A percentile compares a stretch with the other conserved stretches of the same genome.
Evolutionary conservation across 2,888 invertebrate species (phyloP).

Genomic region (Yponomeuta malinellus): DNA sequence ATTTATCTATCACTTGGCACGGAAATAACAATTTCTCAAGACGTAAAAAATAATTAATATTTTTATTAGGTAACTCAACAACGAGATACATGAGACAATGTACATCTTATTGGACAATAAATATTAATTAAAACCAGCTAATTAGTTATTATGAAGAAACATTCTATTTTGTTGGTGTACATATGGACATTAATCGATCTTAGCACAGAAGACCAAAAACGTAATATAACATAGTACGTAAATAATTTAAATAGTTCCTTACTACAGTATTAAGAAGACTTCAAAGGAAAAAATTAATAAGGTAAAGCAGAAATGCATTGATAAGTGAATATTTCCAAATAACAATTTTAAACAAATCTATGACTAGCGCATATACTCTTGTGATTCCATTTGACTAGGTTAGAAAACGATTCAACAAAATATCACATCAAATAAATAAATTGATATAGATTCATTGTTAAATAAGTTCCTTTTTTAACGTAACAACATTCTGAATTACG

Average conservation of each 20-base stretch:
- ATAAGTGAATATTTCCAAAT: conserved; percentile 29
- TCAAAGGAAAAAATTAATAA: conserved; percentile 19
- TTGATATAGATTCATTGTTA: conserved; percentile 22
- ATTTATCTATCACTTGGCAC: no score
- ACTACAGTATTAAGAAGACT: conserved; percentile 1
- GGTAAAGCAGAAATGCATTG: conserved; percentile 48
- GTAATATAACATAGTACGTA: conserved; percentile 50
- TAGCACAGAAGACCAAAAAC: conserved; percentile 38
- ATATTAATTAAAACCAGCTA: conserved; percentile 5
- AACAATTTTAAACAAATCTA: conserved; percentile 26
- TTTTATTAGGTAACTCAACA: conserved; percentile 72
- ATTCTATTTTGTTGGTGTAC: conserved; percentile 34
- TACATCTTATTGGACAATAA: conserved; percentile 10
- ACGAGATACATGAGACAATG: conserved; percentile 31
- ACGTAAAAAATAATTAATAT: conserved; percentile 33
- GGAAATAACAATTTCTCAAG: not conserved
- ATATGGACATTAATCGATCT: conserved; percentile 46
- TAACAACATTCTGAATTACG: conserved; percentile 26
- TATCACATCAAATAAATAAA: conserved; percentile 41
- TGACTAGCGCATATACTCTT: conserved; percentile 34
- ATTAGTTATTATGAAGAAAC: not conserved
- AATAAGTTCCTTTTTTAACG: conserved; percentile 25
- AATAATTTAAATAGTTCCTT: conserved; percentile 1
- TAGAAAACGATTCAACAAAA: conserved; percentile 30
- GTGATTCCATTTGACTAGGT: conserved; percentile 47